Evolutionary conservation across 2,113 vertebrate genomes (phyloP), one percentile per base, ranked within the genome.

Genomic region (Pycnonotus jocosus): DNA sequence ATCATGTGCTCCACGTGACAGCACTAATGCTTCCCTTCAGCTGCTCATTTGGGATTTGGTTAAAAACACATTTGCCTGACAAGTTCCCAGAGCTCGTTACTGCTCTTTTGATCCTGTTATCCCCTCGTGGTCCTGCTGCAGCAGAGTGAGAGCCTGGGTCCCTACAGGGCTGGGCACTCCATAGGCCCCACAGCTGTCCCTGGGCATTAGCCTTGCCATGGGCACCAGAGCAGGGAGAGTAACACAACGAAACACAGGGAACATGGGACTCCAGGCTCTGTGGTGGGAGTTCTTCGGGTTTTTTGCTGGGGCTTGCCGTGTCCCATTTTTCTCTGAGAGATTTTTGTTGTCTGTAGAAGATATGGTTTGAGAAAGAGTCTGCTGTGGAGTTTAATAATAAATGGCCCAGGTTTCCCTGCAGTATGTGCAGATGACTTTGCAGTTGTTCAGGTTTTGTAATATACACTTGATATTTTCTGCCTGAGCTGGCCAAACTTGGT

Each of bases 1-100:
- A 97, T 96, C 96, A 97, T 96, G 96, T 96, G 96, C 86, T 97
- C 88, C 91, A 92, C 31, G 86, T 97, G 94, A 97, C 92, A 62
- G 60, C 64, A 51, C 80, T 97, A 97, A 97, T 97, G 92, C 91
- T 66, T 37, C 68, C 92, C 95, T 86, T 96, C 88, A 90, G 94
- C 13, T 0, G 91, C 86, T 94, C 94, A 58, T 83, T 86, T 54
- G 80, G 71, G 82, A 88, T 88, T 95, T 81, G 18, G 91, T 80
- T 93, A 93, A 92, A 95, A 83, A 93, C 91, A 90, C 91, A 83
- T 83, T 94, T 86, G 68, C 76, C 86, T 94, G 86, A 90, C 71
- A 66, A 90, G 95, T 92, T 96, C 96, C 88, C 92, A 88, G 91
- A 86, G 76, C 76, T 96, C 1, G 17, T 93, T 92, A 78, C 86